Conservation (phyloP, 1,140 invertebrate species). For the Drosophila malerkotliana region DNA sequence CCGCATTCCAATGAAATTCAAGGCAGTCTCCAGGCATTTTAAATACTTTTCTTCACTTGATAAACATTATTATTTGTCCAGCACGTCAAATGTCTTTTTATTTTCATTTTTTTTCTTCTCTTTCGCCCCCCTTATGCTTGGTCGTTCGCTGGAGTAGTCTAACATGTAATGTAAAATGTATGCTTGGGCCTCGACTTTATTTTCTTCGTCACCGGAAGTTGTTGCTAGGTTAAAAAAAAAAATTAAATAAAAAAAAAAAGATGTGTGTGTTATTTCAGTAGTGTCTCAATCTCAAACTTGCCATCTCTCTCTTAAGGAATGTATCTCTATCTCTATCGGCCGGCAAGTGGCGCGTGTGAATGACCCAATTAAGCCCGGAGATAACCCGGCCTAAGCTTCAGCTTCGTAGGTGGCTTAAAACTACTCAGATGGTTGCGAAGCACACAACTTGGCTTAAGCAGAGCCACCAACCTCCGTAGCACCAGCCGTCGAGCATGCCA, state of each 20-base stretch:
- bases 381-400: constrained; percentile 65
- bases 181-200: constrained; percentile 12
- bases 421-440: constrained; percentile 10
- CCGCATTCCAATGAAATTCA: constrained; percentile 13
- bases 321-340: constrained; percentile 29
- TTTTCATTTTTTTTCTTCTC: constrained; percentile 20
- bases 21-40: constrained; percentile 20
- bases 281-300: constrained; percentile 25
- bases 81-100: constrained; percentile 25
- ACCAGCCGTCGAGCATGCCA: constrained; percentile 15
- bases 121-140: constrained; percentile 6
- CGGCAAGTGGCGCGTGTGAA: constrained; percentile 73
- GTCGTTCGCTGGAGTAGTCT: constrained; percentile 37
- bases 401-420: constrained; percentile 46
- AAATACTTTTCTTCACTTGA: constrained; percentile 37
- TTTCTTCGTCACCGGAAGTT: constrained; percentile 52
- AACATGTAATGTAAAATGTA: constrained; percentile 41
- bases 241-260: not conserved
- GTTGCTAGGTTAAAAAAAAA: constrained; percentile 45
- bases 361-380: constrained; percentile 75
- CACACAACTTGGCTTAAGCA: constrained; percentile 1
- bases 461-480: not conserved
- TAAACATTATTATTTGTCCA: constrained; percentile 42
- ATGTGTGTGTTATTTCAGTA: constrained; percentile 11
- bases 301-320: constrained; percentile 21